A percentile compares a stretch with the other conserved stretches of the same genome.
These are phyloP conservation scores for Stercorarius parasiticus DNA, from an alignment of 2,113 vertebrate genomes.

Conservation along the genomic window DNA sequence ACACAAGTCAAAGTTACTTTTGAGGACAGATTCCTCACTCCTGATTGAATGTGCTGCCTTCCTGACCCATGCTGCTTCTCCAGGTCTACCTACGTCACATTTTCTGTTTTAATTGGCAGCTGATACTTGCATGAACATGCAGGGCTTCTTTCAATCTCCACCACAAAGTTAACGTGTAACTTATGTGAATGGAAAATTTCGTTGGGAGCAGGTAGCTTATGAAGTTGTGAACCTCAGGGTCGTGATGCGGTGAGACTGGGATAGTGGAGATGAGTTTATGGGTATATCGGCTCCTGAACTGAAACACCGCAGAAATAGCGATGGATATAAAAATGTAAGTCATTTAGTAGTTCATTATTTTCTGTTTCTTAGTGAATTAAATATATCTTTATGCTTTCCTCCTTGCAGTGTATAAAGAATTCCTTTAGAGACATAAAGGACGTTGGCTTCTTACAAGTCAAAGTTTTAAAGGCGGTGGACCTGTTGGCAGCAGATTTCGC, in stretches of 20 bases:
- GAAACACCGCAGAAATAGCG: neutral
- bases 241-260: neutral
- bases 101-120: neutral
- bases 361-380: neutral
- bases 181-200: neutral
- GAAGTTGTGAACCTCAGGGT: neutral
- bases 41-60: neutral
- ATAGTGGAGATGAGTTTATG: neutral
- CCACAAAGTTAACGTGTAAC: neutral
- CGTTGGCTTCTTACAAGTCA: conserved; percentile 94
- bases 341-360: neutral
- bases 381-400: neutral
- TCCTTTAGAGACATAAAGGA: conserved; percentile 81
- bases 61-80: neutral
- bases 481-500: conserved; percentile 89
- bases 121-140: neutral
- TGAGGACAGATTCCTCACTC: neutral
- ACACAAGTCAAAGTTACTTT: neutral
- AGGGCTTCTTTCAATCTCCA: neutral
- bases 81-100: neutral
- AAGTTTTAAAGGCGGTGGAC: conserved; percentile 90
- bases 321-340: neutral
- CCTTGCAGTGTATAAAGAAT: conserved; percentile 81
- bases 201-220: neutral
- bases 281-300: neutral